phyloP scores from a whole-genome alignment of 2,888 invertebrate species.

The Papilio demoleus region DNA sequence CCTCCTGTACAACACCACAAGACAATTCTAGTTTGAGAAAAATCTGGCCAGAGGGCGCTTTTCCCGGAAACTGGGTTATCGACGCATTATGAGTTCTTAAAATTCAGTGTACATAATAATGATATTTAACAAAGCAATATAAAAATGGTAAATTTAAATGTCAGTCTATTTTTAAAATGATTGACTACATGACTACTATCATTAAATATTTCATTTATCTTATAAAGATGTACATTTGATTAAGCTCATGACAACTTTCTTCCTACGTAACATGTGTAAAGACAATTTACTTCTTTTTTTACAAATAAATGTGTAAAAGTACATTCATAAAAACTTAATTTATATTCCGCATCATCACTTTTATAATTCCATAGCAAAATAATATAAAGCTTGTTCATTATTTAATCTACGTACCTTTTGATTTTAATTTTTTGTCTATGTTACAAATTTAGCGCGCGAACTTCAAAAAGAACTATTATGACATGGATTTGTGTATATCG shows the following conservation, averaged over 20 bases:
- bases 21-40: conserved; percentile 64
- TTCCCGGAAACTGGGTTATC: conserved; percentile 67
- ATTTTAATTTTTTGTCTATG: neutral
- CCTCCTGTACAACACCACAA: conserved; percentile 72
- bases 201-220: neutral
- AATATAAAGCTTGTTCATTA: neutral
- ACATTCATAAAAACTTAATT: neutral
- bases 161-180: neutral
- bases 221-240: conserved; percentile 7
- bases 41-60: conserved; percentile 65
- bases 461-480: neutral
- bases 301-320: neutral
- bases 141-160: neutral
- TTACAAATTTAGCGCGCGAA: conserved; percentile 11
- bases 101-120: neutral
- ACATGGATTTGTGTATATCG: too few species aligned
- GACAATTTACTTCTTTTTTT: conserved; percentile 11
- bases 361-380: neutral
- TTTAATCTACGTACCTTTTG: neutral
- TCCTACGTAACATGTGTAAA: conserved; percentile 9
- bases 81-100: conserved; percentile 45
- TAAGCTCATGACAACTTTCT: conserved; percentile 4
- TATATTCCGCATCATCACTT: neutral
- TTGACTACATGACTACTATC: neutral
- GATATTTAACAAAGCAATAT: neutral